phyloP scores from a whole-genome alignment of 2,113 vertebrate species.

The Nibea coibor region DNA sequence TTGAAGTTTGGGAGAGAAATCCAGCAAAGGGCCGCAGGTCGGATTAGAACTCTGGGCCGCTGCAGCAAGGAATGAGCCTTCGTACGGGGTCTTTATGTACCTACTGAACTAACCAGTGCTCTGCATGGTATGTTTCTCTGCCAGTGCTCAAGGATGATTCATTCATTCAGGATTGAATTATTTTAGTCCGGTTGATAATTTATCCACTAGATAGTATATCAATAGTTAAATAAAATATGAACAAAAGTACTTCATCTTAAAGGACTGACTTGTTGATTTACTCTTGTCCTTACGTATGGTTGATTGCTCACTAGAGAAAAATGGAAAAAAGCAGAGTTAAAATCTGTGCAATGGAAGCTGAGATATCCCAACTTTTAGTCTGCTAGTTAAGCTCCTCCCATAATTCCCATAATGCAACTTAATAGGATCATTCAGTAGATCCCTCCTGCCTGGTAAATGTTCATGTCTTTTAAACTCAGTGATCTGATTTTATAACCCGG shows the following conservation, averaged over 20 bases:
- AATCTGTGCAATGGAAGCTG: not conserved
- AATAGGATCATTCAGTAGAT: too few species aligned
- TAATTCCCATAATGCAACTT: not conserved
- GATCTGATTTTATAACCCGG: not conserved
- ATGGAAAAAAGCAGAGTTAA: not conserved
- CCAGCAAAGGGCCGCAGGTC: too few species aligned
- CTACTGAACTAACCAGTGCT: too few species aligned
- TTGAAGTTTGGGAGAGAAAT: too few species aligned
- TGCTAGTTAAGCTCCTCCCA: not conserved
- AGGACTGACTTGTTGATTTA: not conserved
- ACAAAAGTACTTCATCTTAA: not conserved
- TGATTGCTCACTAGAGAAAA: not conserved
- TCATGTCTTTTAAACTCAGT: not conserved
- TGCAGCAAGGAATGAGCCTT: too few species aligned
- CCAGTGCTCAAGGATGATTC: not conserved
- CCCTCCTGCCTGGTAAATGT: not conserved
- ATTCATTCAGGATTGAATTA: not conserved
- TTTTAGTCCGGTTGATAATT: not conserved
- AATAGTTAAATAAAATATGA: not conserved
- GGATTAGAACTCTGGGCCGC: too few species aligned
- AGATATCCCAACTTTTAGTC: not conserved
- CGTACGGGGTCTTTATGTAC: too few species aligned
- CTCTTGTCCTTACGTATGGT: not conserved
- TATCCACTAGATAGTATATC: not conserved
- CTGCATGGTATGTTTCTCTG: not conserved